Evolutionary conservation across 1,140 invertebrate genomes (phyloP).

Genomic region (Berghia stephanieae): DNA sequence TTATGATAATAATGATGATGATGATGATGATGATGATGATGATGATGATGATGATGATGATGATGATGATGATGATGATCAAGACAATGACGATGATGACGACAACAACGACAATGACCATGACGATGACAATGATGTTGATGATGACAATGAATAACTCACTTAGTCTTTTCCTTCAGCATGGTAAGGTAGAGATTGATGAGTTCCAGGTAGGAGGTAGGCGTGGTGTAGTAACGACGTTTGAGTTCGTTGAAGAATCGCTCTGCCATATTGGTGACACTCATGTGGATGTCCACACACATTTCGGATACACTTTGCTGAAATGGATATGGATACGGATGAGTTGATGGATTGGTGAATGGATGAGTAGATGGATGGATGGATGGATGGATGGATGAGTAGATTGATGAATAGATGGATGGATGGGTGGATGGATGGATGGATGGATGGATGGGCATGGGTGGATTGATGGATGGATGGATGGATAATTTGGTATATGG

Average conservation of each 20-base stretch:
- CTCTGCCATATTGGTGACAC: conserved; percentile 79
- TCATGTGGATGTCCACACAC: conserved; percentile 75
- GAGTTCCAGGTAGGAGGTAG: conserved; percentile 87
- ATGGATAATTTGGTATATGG: no score
- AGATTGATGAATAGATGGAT: no score
- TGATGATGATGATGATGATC: neutral
- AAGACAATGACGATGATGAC: neutral
- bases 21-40: conserved; percentile 2
- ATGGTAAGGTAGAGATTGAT: conserved; percentile 85
- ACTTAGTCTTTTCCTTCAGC: conserved; percentile 70
- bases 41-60: conserved; percentile 2
- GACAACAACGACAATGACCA: neutral
- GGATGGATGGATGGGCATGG: no score
- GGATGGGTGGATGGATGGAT: no score
- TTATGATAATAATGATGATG: no score
- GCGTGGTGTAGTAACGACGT: conserved; percentile 86
- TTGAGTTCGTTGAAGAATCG: conserved; percentile 83
- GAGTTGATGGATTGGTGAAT: no score
- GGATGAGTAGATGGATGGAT: no score
- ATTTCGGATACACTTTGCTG: conserved; percentile 68
- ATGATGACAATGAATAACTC: conserved; percentile 41
- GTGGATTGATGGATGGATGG: no score
- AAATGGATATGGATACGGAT: no score
- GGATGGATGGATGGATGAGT: no score
- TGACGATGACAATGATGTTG: conserved; percentile 60